A percentile compares a stretch with the other conserved stretches of the same genome.
phyloP scores from a whole-genome alignment of 2,888 invertebrate genomes.

The Agonopterix arenella region DNA sequence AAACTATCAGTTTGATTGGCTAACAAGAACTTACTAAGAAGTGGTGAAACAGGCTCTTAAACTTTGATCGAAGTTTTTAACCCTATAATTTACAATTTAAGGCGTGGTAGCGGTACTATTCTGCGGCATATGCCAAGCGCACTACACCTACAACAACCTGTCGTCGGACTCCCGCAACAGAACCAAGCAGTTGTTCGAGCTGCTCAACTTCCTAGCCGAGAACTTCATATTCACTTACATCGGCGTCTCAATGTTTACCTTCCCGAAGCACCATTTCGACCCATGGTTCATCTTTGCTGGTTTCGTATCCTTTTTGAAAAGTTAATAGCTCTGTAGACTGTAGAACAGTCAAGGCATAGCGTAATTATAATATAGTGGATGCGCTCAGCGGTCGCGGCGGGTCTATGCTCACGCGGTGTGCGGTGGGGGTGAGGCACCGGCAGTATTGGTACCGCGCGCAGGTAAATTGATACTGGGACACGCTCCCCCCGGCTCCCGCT shows the following conservation, averaged over 20 bases:
- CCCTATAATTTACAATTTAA: constrained; percentile 32
- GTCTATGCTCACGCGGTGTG: no score
- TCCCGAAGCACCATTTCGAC: constrained; percentile 96
- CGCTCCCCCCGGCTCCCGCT: no score
- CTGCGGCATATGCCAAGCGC: constrained; percentile 99
- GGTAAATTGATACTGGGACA: no score
- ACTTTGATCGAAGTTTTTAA: no score
- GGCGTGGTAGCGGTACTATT: constrained; percentile 98
- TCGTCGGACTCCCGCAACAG: constrained; percentile 90
- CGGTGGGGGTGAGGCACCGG: no score
- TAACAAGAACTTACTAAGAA: no score
- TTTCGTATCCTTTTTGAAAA: constrained; percentile 89
- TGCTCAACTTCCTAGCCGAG: constrained; percentile 97
- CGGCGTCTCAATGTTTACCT: constrained; percentile 99
- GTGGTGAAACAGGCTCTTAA: no score
- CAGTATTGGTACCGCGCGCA: no score
- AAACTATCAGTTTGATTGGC: no score
- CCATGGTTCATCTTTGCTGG: constrained; percentile 93
- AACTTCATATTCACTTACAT: constrained; percentile 99
- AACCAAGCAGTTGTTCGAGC: constrained; percentile 94
- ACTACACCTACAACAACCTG: constrained; percentile 98
- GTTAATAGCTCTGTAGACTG: neutral
- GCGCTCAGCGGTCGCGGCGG: no score
- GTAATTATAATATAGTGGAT: no score
- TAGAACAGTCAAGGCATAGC: neutral